These are phyloP conservation scores for Dynastes grantii DNA, from an alignment of 2,888 invertebrate species.

Conservation along the genomic window DNA sequence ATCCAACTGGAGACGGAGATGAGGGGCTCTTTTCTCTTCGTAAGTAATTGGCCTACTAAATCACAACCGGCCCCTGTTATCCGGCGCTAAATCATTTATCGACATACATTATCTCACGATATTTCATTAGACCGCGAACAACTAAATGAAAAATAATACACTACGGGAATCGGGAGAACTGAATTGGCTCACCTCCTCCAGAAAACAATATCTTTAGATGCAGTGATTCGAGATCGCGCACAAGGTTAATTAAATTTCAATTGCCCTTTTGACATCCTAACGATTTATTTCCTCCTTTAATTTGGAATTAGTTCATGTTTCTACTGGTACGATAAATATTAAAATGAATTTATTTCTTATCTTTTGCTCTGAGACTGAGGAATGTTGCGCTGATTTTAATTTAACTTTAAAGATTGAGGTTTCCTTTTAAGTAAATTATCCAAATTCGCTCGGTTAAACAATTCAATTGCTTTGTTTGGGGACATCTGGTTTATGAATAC, in stretches of 20 bases:
- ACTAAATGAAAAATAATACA: constrained; percentile 54
- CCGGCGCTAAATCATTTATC: constrained; percentile 54
- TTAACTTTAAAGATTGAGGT: too few relatives aligned
- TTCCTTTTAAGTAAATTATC: too few relatives aligned
- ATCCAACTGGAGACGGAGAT: constrained; percentile 24
- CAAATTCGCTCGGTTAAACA: too few relatives aligned
- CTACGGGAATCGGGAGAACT: constrained; percentile 49
- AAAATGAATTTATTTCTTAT: too few relatives aligned
- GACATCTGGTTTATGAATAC: too few relatives aligned
- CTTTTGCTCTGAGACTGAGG: too few relatives aligned
- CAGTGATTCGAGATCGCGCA: not conserved
- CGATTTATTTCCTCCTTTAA: constrained; percentile 22
- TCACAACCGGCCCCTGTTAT: constrained; percentile 52
- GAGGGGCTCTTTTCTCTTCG: constrained; percentile 27
- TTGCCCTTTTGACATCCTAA: constrained; percentile 23
- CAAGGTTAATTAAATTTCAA: constrained; percentile 42
- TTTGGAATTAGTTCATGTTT: not conserved
- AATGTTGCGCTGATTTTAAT: too few relatives aligned
- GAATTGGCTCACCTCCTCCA: constrained; percentile 17
- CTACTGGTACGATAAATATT: too few relatives aligned
- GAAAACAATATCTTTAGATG: constrained; percentile 30
- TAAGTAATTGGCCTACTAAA: constrained; percentile 53
- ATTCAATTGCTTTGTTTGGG: too few relatives aligned
- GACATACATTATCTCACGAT: constrained; percentile 49
- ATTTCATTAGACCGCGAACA: constrained; percentile 52